Conservation (phyloP, 2,113 vertebrate species). For the Grallaria varia region DNA sequence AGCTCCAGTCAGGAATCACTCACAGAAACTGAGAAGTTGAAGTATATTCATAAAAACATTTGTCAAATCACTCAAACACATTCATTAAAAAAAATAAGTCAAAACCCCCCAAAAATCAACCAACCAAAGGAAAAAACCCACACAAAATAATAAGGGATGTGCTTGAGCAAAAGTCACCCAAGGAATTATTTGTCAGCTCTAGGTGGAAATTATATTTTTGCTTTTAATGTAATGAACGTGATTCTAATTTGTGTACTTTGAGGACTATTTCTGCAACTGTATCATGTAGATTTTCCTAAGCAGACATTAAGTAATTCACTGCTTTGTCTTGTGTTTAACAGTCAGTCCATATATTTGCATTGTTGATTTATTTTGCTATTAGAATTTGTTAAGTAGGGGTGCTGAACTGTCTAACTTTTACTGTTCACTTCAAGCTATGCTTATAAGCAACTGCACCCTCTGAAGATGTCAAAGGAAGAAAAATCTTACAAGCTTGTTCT, state of each 20-base stretch:
- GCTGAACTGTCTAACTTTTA: background rate
- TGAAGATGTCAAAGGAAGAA: background rate
- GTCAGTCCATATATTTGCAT: background rate
- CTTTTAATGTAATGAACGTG: background rate
- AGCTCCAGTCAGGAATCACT: background rate
- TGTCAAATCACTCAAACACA: background rate
- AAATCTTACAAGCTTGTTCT: constrained; percentile 3
- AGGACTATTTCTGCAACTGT: background rate
- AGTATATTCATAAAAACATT: background rate
- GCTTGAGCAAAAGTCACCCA: background rate
- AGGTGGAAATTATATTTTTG: background rate
- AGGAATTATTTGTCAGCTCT: background rate
- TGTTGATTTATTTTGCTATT: background rate
- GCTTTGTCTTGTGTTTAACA: background rate
- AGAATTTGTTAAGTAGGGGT: background rate
- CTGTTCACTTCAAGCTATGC: background rate
- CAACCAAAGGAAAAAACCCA: too few relatives aligned
- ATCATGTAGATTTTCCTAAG: background rate
- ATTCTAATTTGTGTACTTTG: background rate
- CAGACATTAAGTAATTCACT: background rate
- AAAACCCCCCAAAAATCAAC: background rate
- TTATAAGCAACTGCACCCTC: background rate
- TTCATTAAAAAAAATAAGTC: background rate
- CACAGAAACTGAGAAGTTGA: background rate
- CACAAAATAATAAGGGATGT: rapidly evolving